These are phyloP conservation scores for Otolemur garnettii DNA, from an alignment of 2,113 vertebrate species.

Conservation along the genomic window DNA sequence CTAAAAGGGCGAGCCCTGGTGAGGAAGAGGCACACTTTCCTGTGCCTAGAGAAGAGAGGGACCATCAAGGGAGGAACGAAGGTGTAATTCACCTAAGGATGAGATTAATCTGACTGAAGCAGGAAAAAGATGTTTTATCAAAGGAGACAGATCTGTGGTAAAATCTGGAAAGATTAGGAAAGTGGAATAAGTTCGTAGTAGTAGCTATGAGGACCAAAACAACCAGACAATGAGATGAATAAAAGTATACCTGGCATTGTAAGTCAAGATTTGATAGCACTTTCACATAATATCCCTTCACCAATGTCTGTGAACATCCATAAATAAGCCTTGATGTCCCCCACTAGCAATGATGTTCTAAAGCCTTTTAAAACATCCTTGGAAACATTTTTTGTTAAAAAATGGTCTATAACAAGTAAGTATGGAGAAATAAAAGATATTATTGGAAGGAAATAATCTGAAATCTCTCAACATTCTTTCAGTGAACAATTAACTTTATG, in stretches of 20 bases:
- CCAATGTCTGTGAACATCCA: background rate
- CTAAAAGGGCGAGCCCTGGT: background rate
- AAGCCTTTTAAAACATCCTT: background rate
- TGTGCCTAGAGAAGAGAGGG: background rate
- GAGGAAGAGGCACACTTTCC: background rate
- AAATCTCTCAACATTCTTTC: background rate
- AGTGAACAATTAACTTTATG: background rate
- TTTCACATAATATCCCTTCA: background rate
- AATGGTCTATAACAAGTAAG: background rate
- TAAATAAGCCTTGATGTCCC: background rate
- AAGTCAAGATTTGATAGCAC: background rate
- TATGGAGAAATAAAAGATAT: background rate
- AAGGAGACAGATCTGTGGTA: background rate
- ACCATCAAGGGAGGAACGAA: background rate
- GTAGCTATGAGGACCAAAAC: background rate
- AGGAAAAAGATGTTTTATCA: background rate
- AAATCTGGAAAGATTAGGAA: background rate
- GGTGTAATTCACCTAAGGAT: background rate
- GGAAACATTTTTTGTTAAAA: background rate
- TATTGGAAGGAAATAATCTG: background rate
- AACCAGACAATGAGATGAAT: background rate
- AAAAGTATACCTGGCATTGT: background rate
- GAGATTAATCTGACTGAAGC: background rate
- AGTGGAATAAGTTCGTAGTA: background rate
- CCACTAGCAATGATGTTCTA: background rate